Conservation (phyloP, 2,113 vertebrate genomes). For the Lipotes vexillifer region DNA sequence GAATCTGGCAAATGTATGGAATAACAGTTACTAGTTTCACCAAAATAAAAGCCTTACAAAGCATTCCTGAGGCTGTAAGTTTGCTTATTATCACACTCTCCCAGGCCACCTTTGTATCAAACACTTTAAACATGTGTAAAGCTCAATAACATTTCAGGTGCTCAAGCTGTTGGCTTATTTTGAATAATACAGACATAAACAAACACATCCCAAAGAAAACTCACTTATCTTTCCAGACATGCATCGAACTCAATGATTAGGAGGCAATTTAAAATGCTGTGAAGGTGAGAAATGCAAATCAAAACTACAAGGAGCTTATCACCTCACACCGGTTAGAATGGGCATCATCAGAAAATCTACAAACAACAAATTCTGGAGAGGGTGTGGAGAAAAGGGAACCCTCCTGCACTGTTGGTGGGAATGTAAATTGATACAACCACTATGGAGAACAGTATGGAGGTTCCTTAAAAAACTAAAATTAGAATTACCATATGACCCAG, state of each 20-base stretch:
- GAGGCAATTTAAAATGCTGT: neutral
- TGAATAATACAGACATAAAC: neutral
- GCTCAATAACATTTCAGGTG: neutral
- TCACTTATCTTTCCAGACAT: neutral
- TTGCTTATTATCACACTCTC: neutral
- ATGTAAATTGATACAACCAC: no score
- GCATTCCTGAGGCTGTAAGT: neutral
- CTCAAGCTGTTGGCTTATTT: neutral
- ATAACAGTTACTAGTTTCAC: neutral
- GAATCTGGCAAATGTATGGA: neutral
- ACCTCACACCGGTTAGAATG: no score
- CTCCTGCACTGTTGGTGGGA: no score
- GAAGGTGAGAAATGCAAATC: neutral
- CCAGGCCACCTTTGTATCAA: neutral
- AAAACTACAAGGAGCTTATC: no score
- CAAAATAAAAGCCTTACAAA: neutral
- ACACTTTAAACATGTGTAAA: neutral
- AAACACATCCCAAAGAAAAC: neutral
- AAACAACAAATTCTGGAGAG: no score
- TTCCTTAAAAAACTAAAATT: no score
- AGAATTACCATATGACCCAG: no score
- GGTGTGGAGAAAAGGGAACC: no score
- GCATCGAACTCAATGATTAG: neutral
- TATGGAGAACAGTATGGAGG: no score
- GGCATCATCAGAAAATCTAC: no score